Evolutionary conservation across 2,888 invertebrate genomes (phyloP).

Genomic region (Mythimna loreyi): DNA sequence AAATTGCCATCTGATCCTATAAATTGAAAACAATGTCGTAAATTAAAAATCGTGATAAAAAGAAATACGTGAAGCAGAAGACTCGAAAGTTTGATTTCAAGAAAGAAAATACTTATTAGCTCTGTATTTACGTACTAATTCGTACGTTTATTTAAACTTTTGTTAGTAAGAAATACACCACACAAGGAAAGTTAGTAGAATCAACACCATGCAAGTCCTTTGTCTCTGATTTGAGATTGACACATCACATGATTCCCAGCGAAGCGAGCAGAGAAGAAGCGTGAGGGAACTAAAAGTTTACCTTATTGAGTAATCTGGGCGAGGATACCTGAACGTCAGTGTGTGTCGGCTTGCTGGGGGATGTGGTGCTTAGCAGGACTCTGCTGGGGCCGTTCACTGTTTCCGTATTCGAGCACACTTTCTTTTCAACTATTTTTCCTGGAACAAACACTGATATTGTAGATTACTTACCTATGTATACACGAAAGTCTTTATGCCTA

Average conservation of each 20-base stretch:
- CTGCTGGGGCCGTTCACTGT: slow-evolving; percentile 85
- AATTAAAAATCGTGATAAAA: neutral
- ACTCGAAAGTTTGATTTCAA: neutral
- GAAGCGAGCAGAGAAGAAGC: slow-evolving; percentile 76
- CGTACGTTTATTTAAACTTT: neutral
- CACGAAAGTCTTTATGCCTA: no score
- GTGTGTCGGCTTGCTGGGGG: slow-evolving; percentile 81
- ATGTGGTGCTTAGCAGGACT: slow-evolving; percentile 80
- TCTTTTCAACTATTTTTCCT: slow-evolving; percentile 93
- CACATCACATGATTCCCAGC: slow-evolving; percentile 72
- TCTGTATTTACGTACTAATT: slow-evolving; percentile 2
- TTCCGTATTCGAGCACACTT: slow-evolving; percentile 90
- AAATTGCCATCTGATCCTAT: neutral
- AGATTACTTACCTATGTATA: slow-evolving; percentile 12
- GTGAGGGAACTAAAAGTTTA: slow-evolving; percentile 86
- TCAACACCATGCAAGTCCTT: slow-evolving; percentile 52
- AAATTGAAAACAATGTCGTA: neutral
- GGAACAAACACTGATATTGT: slow-evolving; percentile 63
- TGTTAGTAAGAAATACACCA: slow-evolving; percentile 25
- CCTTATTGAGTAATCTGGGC: slow-evolving; percentile 90
- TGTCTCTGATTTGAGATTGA: slow-evolving; percentile 46
- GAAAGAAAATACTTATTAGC: neutral
- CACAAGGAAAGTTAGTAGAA: slow-evolving; percentile 19
- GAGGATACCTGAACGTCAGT: slow-evolving; percentile 90
- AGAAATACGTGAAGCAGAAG: neutral